A percentile compares a stretch with the other conserved stretches of the same genome.
phyloP scores from a whole-genome alignment of 2,113 vertebrate genomes.

The Seriola dumerili region DNA sequence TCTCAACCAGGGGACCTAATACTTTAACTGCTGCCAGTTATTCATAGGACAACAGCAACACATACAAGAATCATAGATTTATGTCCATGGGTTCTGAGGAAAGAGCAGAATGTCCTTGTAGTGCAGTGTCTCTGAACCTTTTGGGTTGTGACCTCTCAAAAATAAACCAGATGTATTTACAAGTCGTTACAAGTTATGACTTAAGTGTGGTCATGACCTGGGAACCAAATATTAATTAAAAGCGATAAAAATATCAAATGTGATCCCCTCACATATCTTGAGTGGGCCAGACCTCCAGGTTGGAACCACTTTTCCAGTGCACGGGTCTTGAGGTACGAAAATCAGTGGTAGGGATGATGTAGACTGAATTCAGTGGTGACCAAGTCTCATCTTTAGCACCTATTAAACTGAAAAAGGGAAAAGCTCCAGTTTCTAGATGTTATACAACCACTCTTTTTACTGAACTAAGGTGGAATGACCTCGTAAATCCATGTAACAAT shows the following conservation, averaged over 20 bases:
- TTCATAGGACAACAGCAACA: not conserved
- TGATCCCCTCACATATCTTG: not conserved
- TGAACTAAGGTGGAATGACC: slow-evolving; percentile 10
- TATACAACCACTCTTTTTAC: not conserved
- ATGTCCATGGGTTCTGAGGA: not conserved
- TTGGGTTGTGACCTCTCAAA: not conserved
- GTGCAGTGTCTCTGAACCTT: not conserved
- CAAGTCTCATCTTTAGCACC: slow-evolving; percentile 9
- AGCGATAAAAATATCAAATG: not conserved
- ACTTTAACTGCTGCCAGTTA: slow-evolving; percentile 4
- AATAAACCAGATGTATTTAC: not conserved
- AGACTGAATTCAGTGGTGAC: not conserved
- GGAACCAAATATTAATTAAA: too few relatives aligned
- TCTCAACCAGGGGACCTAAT: not conserved
- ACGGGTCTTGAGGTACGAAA: not conserved
- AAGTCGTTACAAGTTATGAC: not conserved
- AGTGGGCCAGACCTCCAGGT: not conserved
- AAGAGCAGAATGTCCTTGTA: not conserved
- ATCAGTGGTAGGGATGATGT: slow-evolving; percentile 14
- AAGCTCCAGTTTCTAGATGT: slow-evolving; percentile 3
- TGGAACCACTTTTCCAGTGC: not conserved
- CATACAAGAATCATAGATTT: not conserved
- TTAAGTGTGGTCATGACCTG: not conserved
- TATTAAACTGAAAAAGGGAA: slow-evolving; percentile 19
- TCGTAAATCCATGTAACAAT: slow-evolving; percentile 27